Conservation (phyloP, 2,113 vertebrate species). For the Garra rufa region DNA sequence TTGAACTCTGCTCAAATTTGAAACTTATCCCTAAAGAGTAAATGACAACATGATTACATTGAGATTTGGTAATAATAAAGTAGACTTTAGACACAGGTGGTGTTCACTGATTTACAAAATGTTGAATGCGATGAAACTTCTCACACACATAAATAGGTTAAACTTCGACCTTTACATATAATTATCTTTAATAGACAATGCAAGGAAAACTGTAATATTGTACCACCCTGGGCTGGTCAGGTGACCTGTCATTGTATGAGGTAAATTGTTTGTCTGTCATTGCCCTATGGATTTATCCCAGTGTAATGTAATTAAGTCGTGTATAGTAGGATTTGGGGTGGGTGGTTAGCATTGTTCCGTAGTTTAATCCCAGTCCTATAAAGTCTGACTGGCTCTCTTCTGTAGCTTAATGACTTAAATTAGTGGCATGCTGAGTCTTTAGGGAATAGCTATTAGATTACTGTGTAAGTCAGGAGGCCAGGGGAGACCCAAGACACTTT, state of each 20-base stretch:
- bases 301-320: slow-evolving; percentile 35
- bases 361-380: slow-evolving; percentile 33
- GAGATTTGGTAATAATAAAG: not conserved
- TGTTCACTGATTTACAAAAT: too few species aligned
- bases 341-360: slow-evolving; percentile 3
- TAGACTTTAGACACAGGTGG: too few species aligned
- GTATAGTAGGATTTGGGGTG: slow-evolving; percentile 25
- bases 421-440: slow-evolving; percentile 44
- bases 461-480: not conserved
- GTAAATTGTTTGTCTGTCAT: not conserved
- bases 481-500: not conserved
- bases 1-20: not conserved
- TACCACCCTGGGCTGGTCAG: not conserved
- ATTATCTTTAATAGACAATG: not conserved
- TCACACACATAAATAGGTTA: not conserved
- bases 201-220: not conserved
- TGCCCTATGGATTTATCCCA: slow-evolving; percentile 16
- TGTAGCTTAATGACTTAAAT: slow-evolving; percentile 62
- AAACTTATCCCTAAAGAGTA: not conserved
- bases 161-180: not conserved
- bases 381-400: slow-evolving; percentile 64
- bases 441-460: slow-evolving; percentile 13
- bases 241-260: not conserved
- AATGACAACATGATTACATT: not conserved
- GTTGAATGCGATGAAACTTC: too few species aligned